Base-by-base conservation (phyloP, 2,888 invertebrate genomes). In the Acleris holmiana region DNA sequence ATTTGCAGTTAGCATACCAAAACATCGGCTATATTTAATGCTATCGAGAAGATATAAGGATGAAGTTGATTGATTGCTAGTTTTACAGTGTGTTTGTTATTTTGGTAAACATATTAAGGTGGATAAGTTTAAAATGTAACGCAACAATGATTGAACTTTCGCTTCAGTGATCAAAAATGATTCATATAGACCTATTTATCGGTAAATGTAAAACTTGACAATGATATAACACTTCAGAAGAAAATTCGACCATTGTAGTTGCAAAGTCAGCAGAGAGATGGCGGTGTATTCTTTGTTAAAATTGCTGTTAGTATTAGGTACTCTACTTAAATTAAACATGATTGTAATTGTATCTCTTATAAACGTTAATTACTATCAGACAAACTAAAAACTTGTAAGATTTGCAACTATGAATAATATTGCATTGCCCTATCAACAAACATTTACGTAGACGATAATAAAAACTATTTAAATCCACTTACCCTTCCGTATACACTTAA, bases 1-100 rank as follows among this genome's bases (percentile, higher is more conserved):
- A 8, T 35, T 35, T 74, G 66, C 74, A 48, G 69, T 61, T 69
- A 47, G 62, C 55, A 54, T 71, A 73, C 62, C 54, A 50, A 70
- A 71, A 68, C 65, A 17, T 49, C 29, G 6, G 6, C 2, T 58
- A 44, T 2, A 49, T 44, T 47, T 13, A 35, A 21, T n/a, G 2
- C n/a, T 29, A n/a, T 49, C 58, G 17, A 18, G 40, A 51, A 44
- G 18, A 53, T 18, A 50, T 57, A 59, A 58, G 13, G 15, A 1
- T 6, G 13, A 57, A 71, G 66, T 71, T 67, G 51, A 58, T 68
- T 69, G 57, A 54, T 44, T 55, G 41, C 65, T 68, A 46, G 63
- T 69, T 60, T 21, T 19, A 46, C 44, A 66, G 47, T 35, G 69
- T 59, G 73, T 61, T 49, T 44, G 57, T 53, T 68, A 65, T 50